Percentiles rank a stretch among this genome's conserved stretches.
phyloP scores from a whole-genome alignment of 2,888 invertebrate genomes.

The Pantelozetes paolii region DNA sequence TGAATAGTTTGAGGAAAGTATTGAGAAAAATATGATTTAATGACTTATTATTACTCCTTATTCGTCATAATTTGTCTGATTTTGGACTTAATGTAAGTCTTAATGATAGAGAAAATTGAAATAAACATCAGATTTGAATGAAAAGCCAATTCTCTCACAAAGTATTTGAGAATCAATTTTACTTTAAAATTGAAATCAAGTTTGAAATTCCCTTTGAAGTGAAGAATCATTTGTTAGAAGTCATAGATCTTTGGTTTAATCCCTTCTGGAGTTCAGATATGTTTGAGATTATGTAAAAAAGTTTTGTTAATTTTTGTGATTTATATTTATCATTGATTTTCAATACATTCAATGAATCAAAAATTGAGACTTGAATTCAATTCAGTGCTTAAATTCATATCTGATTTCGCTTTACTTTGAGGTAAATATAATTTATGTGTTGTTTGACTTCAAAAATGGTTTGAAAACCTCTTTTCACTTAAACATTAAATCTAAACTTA shows the following conservation, averaged over 20 bases:
- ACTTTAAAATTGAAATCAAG: neutral
- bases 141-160: neutral
- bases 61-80: neutral
- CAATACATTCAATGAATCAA: neutral
- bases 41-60: neutral
- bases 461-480: neutral
- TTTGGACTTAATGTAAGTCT: no score
- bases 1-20: neutral
- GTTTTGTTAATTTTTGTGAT: neutral
- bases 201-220: neutral
- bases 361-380: neutral
- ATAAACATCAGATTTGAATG: neutral
- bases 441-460: neutral
- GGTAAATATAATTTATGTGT: slow-evolving; percentile 5
- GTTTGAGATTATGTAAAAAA: neutral
- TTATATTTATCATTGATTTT: neutral
- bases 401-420: neutral
- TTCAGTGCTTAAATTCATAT: neutral
- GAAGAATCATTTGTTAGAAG: neutral
- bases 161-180: neutral
- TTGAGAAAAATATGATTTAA: neutral
- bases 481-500: neutral
- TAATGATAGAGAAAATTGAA: neutral
- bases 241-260: neutral
- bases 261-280: neutral